Base-by-base conservation (phyloP, 2,113 vertebrate genomes). In the Cebidichthys violaceus region DNA sequence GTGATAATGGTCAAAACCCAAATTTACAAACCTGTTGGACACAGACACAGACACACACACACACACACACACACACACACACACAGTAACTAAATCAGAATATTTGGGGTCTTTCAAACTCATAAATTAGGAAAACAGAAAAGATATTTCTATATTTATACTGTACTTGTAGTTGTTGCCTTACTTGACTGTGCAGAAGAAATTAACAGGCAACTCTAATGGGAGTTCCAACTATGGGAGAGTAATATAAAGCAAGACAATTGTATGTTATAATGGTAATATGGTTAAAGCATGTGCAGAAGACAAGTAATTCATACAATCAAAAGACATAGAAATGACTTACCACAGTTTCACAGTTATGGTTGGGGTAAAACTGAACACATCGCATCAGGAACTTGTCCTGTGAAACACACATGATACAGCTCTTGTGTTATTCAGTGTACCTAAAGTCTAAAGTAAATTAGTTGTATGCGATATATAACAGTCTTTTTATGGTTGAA, bases 361-460 rank as follows among this genome's bases (percentile, higher is more conserved):
- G 95, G 86, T 93, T 93, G 29, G 93, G 86, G 90, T 94, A 96
- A 94, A 99, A 99, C 94, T 99, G 98, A 78, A 97, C 83, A 87
- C 97, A 97, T 81, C 95, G 96, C 92, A 99, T 92, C 85, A 95
- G 75, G 66, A 92, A 93, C 73, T 93, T 96, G 83, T 95, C 95
- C 98, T 99, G 84, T 18, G n/a, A 62, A 37, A 75, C n/a, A 81
- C 6, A 47, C 2, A 18, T 8, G 9, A n/a, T 37, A 13, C 18
- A 17, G 33, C 55, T 29, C 22, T 64, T 9, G 11, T 17, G 4
- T 79, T 50, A 69, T 14, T 50, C 24, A 29, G 22, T 11, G 15
- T 9, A 8, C 0, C 20, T 8, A 2, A 27, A 15, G 9, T 31
- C 13, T 11, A 8, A 41, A 17, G 62, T 43, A 39, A 52, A 24